Base-by-base conservation (phyloP, 2,113 vertebrate genomes). In the Proteles cristata region DNA sequence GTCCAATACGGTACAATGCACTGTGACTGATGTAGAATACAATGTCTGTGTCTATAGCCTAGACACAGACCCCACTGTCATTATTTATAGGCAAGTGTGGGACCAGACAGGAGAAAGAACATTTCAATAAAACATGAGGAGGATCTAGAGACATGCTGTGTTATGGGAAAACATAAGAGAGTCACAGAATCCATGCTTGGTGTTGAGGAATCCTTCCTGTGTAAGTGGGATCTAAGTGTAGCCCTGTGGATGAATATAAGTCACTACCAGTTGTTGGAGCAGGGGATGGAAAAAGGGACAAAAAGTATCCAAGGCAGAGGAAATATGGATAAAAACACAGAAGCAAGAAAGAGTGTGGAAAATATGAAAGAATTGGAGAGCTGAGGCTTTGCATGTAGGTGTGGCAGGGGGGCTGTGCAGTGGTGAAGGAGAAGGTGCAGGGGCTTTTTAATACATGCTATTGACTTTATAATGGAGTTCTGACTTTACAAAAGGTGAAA, bases 401-500 rank as follows among this genome's bases (percentile, higher is more conserved):
- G 33, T 33, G 11, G 21, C 14, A 11, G 10, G 11, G n/a, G 5
- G 10, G 35, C 4, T 65, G n/a, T 55, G 65, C n/a, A 43, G 11
- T 16, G 48, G 2, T 55, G 23, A 80, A 50, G 31, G 48, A 69
- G 21, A 39, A 77, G 3, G 15, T 35, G 5, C 53, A 76, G 45
- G 45, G 6, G 25, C 69, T 80, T 61, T 83, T n/a, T 91, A 48
- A 28, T 66, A 96, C 66, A 39, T 48, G 2, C 58, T 45, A 12
- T 76, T 33, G 71, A 26, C 39, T 43, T 45, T 74, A 25, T 28
- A 74, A 15, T 45, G 23, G 6, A 73, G 4, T 88, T 91, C 71
- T 73, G 26, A 81, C 55, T 93, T 93, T 17, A 66, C 82, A 17
- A 79, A 79, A 87, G 98, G 95, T 93, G 35, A 97, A 97, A 23